Evolutionary conservation across 2,888 invertebrate species (phyloP), one percentile per base, ranked within the genome.

Genomic region (Phrixothrix hirtus): DNA sequence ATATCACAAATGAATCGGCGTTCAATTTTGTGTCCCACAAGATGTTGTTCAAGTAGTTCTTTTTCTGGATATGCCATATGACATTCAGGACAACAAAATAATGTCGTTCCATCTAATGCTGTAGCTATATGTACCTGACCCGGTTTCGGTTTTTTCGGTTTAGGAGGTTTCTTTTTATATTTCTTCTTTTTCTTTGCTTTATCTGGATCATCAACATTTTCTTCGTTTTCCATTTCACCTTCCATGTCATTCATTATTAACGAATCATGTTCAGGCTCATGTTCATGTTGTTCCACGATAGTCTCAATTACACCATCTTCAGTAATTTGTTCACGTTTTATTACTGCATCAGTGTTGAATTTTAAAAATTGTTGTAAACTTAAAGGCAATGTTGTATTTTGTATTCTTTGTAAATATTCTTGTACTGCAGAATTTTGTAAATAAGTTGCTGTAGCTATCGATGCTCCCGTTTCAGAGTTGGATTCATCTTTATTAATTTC

Each of bases 21-120:
- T 71, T 89, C 90, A 54, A 89, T 88, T 78, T 89, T 89, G 71
- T 90, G 89, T 16, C 86, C 86, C 6, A 85, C 81, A 25, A 89
- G 77, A 72, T 88, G 88, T 70, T 86, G 82, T 68, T 90, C 89
- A n/a, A 90, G 75, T 63, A 88, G 80, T 58, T 88, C 87, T 70
- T 89, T 89, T 64, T 89, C 88, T 0, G 88, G 86, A 71, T 89
- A 89, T 0, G 88, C 88, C 87, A 88, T 87, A 71, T 87, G 84
- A 69, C 89, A 89, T 75, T 89, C 88, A 0, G 89, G 89, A 70
- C 89, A 89, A 73, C 89, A 89, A 76, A 81, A 89, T 13, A 89
- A 75, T 0, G 85, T 83, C 0, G 87, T 83, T 10, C 90, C 90
- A 67, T 89, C 89, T 0, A 87, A 71, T 0, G 88, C 86, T 0